phyloP scores from a whole-genome alignment of 1,140 invertebrate species.

The Cydia strobilella region DNA sequence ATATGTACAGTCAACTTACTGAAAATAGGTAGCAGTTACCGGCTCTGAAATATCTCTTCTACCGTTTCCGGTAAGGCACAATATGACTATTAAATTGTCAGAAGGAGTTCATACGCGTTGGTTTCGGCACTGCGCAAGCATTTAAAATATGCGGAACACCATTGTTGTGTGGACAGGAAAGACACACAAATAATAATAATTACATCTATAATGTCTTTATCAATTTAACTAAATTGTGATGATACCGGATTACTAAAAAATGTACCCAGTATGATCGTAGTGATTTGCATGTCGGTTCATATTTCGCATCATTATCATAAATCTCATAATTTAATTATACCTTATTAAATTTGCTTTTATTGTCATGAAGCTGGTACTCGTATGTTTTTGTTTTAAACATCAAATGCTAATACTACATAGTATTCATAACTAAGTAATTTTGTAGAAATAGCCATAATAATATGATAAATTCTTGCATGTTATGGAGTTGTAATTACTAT shows the following conservation, averaged over 20 bases:
- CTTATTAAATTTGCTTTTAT: background rate
- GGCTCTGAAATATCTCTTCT: no score
- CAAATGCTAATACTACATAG: background rate
- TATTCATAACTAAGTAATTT: background rate
- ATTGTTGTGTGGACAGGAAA: no score
- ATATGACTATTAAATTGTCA: no score
- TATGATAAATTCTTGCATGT: background rate
- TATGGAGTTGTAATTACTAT: background rate
- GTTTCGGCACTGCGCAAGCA: no score
- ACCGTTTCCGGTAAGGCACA: no score
- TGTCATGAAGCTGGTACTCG: background rate
- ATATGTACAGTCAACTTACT: no score
- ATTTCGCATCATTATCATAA: constrained; percentile 22
- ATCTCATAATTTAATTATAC: background rate
- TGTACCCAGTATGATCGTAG: background rate
- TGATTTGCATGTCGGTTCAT: background rate
- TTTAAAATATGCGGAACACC: no score
- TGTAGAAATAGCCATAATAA: background rate
- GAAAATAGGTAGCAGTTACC: no score
- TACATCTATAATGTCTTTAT: no score
- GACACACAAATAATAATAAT: no score
- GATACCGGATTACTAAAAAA: background rate
- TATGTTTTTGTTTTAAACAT: background rate
- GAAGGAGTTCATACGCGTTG: no score
- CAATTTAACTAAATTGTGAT: background rate